Evolutionary conservation across 2,797 vertebrate species (phyloP).

Genomic region (Octomys mimax): DNA sequence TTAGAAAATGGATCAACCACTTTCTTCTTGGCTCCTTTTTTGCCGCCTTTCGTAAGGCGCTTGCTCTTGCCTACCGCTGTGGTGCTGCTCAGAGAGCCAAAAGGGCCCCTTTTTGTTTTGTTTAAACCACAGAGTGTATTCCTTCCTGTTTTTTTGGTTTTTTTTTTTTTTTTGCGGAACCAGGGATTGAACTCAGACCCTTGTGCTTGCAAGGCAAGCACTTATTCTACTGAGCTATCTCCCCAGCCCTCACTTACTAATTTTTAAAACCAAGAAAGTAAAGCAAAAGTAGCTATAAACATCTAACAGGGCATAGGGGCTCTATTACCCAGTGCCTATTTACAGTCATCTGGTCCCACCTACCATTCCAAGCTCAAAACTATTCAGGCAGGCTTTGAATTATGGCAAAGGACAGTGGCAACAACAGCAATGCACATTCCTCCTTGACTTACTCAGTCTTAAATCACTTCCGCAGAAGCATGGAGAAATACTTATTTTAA

Average conservation of each 20-base stretch:
- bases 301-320: neutral
- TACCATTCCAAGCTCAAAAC: neutral
- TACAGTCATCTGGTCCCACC: neutral
- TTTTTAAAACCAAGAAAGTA: constrained; percentile 37
- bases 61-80: no score
- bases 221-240: no score
- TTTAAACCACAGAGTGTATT: no score
- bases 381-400: neutral
- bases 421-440: neutral
- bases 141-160: no score
- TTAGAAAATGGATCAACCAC: no score
- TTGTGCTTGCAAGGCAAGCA: no score
- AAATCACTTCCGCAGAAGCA: neutral
- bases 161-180: no score
- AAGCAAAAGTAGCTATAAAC: constrained; percentile 17
- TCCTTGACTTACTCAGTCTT: neutral
- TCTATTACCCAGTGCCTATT: neutral
- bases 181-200: no score
- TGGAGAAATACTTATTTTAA: neutral
- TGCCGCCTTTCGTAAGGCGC: no score
- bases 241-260: neutral
- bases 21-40: no score
- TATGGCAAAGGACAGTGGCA: neutral
- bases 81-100: no score
- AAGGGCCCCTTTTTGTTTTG: no score